Conservation (phyloP, 2,113 vertebrate genomes). For the Corvus moneduloides region DNA sequence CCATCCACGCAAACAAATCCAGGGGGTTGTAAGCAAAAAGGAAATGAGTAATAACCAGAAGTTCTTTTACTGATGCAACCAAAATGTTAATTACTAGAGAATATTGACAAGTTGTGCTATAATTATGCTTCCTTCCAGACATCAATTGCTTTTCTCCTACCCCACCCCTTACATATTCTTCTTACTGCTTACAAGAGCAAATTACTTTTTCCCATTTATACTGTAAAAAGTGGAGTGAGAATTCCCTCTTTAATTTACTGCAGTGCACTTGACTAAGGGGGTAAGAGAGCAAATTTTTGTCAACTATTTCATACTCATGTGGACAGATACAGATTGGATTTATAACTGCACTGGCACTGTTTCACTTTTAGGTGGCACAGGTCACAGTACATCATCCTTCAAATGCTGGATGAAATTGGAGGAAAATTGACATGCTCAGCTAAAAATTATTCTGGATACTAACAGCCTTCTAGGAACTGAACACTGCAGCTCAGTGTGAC, state of each 20-base stretch:
- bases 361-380: not conserved
- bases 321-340: not conserved
- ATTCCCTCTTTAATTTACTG: not conserved
- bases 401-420: not conserved
- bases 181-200: not conserved
- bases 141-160: not conserved
- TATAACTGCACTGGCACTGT: not conserved
- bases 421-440: not conserved
- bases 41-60: conserved; percentile 20
- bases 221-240: not conserved
- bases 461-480: not conserved
- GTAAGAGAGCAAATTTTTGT: not conserved
- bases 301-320: not conserved
- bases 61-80: not conserved
- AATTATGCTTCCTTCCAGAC: not conserved
- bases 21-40: not conserved
- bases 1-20: not conserved
- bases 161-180: not conserved
- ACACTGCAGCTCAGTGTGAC: not conserved
- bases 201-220: not conserved
- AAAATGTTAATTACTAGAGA: conserved; percentile 34
- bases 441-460: not conserved
- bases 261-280: not conserved
- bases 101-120: conserved; percentile 2
- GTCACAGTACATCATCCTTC: not conserved